phyloP scores from a whole-genome alignment of 64 coral and sea anemone genomes.

The Montipora sp. region DNA sequence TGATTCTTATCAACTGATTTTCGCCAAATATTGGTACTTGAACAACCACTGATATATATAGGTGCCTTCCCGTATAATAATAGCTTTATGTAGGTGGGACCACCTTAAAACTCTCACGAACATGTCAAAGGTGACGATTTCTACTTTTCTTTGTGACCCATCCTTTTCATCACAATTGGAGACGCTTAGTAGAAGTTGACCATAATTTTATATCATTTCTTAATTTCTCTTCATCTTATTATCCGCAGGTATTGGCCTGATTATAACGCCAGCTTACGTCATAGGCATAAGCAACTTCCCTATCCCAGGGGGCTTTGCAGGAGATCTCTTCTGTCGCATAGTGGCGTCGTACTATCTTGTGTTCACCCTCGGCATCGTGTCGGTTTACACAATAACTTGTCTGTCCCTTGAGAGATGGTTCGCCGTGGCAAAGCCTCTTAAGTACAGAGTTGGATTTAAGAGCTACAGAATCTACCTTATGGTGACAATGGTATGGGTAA shows the following conservation, averaged over 20 bases:
- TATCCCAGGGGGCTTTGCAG: constrained; percentile 63
- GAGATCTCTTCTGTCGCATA: constrained; percentile 68
- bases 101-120: no score
- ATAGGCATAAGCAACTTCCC: constrained; percentile 64
- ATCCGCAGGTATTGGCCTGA: constrained; percentile 46
- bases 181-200: neutral
- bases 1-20: no score
- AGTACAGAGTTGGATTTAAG: constrained; percentile 72
- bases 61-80: no score
- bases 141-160: no score
- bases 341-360: constrained; percentile 75
- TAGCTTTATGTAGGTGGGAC: no score
- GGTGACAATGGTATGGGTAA: constrained; percentile 35
- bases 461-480: constrained; percentile 38
- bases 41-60: no score
- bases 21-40: no score
- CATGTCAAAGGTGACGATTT: no score
- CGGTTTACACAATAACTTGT: constrained; percentile 71
- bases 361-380: constrained; percentile 69
- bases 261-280: constrained; percentile 64
- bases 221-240: neutral
- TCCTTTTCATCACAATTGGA: no score
- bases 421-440: constrained; percentile 58
- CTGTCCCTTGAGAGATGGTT: constrained; percentile 73
- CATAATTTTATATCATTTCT: neutral